Evolutionary conservation across 2,888 invertebrate species (phyloP), one percentile per base, ranked within the genome.

Genomic region (Zygogramma bicolorata): DNA sequence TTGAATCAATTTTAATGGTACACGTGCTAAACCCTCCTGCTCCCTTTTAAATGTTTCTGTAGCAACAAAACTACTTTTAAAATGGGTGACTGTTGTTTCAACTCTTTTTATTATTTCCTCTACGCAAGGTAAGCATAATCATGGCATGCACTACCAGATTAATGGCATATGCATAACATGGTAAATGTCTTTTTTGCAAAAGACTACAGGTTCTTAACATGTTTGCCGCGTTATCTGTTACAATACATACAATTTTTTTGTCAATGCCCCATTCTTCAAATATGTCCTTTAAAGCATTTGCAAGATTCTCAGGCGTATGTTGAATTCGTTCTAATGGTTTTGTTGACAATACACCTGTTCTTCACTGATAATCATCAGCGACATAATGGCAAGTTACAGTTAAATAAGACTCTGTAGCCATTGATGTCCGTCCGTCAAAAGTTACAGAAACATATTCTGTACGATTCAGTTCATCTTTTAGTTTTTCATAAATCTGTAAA

Each of bases 81-180:
- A 27, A 59, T 61, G 70, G 22, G 27, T 74, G 8, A 75, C 66
- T 57, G 72, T 75, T 5, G 62, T 69, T 67, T 75, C 70, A 20
- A 71, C 71, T 69, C 65, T 74, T 59, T 49, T 60, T 18, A 68
- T 18, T 20, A 74, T 25, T 25, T 22, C 46, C n/a, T 70, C 18
- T 15, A 71, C 20, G 38, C 7, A 20, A 13, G 53, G 8, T n/a
- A 73, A 22, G 49, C 25, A 60, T n/a, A n/a, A n/a, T n/a, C n/a
- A n/a, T n/a, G 10, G 70, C 76, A 49, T 76, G 72, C 4, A 74
- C 71, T 10, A 72, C 70, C 13, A 76, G 67, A 66, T 76, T 75
- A 6, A 75, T 29, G 3, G 69, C 68, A 34, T 76, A 73, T 13
- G 76, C 72, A 67, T 60, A 76, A 58, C 74, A 76, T 61, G 74